Percentiles rank a stretch among this genome's conserved stretches.
Conservation (phyloP, 2,113 vertebrate species). For the Rhombomys opimus region DNA sequence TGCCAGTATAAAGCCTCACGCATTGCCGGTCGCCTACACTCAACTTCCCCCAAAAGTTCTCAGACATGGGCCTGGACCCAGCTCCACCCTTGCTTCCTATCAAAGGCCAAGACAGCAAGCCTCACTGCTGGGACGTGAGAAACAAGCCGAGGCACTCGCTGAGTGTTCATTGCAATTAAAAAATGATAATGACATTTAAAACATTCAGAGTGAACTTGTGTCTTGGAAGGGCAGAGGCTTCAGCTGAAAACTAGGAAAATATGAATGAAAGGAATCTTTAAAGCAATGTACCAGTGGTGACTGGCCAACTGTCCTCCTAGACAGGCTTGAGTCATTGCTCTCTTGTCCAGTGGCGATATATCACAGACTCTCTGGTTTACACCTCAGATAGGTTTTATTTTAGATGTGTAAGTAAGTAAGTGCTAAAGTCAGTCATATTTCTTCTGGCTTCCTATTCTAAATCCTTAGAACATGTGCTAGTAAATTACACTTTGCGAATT, state of each 20-base stretch:
- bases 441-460: conserved; percentile 89
- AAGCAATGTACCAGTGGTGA: neutral
- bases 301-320: conserved; percentile 52
- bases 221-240: neutral
- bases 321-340: conserved; percentile 82
- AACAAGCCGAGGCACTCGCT: neutral
- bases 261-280: neutral
- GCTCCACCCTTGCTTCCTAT: neutral
- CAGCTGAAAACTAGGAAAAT: neutral
- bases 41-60: neutral
- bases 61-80: neutral
- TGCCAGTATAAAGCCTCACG: neutral
- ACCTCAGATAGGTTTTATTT: neutral
- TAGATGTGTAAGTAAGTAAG: conserved; percentile 87
- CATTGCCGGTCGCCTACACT: neutral
- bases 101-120: neutral
- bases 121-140: neutral
- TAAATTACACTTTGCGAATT: conserved; percentile 92
- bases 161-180: neutral
- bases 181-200: neutral
- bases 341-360: conserved; percentile 52
- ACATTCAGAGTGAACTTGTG: neutral
- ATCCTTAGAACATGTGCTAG: conserved; percentile 88
- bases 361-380: neutral
- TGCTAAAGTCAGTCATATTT: conserved; percentile 88